Conservation (phyloP, 2,113 vertebrate genomes). For the Heloderma charlesbogerti region DNA sequence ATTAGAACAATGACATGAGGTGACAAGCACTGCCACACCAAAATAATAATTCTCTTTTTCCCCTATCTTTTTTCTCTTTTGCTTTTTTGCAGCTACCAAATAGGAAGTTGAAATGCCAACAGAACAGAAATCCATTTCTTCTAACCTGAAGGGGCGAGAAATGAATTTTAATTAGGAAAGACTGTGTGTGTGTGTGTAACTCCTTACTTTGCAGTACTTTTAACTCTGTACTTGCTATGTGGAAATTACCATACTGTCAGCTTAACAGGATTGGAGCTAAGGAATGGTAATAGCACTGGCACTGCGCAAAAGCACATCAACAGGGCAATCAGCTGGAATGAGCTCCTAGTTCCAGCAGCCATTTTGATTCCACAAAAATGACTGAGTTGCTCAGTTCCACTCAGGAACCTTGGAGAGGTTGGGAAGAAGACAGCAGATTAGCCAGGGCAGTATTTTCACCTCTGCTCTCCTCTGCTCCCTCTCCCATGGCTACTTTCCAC, state of each 20-base stretch:
- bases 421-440: neutral
- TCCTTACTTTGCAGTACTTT: neutral
- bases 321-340: neutral
- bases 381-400: neutral
- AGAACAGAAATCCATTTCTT: neutral
- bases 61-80: too few relatives aligned
- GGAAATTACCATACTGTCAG: neutral
- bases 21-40: neutral
- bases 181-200: neutral
- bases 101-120: neutral
- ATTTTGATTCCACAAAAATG: neutral
- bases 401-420: neutral
- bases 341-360: neutral
- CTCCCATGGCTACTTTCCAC: too few relatives aligned
- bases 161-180: neutral
- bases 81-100: neutral
- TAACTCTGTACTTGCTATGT: neutral
- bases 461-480: neutral
- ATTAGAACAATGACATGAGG: slow-evolving; percentile 1
- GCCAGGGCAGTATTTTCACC: neutral
- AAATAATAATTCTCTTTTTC: neutral
- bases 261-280: neutral
- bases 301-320: neutral
- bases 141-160: neutral
- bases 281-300: neutral